These are phyloP conservation scores for Rhagologus leucostigma DNA, from an alignment of 2,113 vertebrate species.

Conservation along the genomic window DNA sequence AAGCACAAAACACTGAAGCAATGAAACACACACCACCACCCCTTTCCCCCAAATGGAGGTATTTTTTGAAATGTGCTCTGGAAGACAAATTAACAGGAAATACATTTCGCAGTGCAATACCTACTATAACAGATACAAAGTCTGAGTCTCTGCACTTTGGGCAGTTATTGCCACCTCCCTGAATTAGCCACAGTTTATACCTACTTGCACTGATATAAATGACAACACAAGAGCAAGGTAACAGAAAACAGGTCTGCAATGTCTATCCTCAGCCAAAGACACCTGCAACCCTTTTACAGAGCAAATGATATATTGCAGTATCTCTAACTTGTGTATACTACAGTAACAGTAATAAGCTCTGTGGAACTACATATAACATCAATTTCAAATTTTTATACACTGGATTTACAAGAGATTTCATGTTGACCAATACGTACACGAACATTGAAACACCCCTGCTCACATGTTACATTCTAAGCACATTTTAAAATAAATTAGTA, in stretches of 20 bases:
- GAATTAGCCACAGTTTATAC: conserved; percentile 42
- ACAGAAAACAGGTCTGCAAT: background rate
- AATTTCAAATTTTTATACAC: background rate
- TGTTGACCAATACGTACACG: accelerated
- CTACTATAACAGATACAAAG: background rate
- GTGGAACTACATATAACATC: background rate
- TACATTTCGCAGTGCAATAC: background rate
- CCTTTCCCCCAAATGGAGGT: background rate
- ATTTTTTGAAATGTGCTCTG: background rate
- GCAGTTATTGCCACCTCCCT: background rate
- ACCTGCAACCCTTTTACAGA: background rate
- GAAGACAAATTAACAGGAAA: background rate
- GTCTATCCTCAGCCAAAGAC: background rate
- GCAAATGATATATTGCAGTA: background rate
- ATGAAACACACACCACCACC: background rate
- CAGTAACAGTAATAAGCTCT: background rate
- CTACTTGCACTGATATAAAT: conserved; percentile 16
- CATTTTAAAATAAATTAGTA: background rate
- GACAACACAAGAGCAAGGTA: background rate
- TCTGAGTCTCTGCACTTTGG: background rate
- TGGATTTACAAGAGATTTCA: background rate
- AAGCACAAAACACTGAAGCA: background rate
- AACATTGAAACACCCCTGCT: background rate
- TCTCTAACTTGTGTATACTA: background rate
- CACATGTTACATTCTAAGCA: background rate